Evolutionary conservation across 1,140 invertebrate genomes (phyloP).

Genomic region (Holcopasites calliopsidis): DNA sequence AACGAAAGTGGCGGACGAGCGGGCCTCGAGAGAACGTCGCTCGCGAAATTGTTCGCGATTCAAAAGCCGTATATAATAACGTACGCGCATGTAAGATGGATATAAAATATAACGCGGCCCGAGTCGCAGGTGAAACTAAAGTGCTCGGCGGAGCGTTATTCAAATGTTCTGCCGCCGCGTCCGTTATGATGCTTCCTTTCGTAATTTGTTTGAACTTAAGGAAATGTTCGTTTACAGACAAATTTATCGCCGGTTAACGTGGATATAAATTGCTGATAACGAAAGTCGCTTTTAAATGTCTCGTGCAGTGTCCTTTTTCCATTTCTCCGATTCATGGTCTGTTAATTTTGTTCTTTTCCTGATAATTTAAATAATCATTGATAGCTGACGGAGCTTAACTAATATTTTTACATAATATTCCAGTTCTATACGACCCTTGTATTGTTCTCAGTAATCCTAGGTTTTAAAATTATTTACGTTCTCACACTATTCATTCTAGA

Average conservation of each 20-base stretch:
- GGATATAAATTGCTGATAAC: neutral
- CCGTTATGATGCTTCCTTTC: neutral
- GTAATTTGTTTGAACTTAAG: neutral
- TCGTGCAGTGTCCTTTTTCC: neutral
- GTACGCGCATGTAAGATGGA: neutral
- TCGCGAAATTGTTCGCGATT: neutral
- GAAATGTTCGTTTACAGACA: neutral
- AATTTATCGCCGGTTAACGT: neutral
- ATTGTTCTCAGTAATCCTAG: too few relatives aligned
- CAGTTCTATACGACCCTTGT: too few relatives aligned
- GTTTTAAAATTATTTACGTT: too few relatives aligned
- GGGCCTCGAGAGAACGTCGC: neutral
- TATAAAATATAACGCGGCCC: neutral
- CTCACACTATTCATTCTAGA: neutral
- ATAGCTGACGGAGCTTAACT: too few relatives aligned
- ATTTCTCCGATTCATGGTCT: neutral
- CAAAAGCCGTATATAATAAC: slow-evolving; percentile 2
- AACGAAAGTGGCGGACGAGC: neutral
- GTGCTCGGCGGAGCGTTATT: neutral
- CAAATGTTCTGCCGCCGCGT: neutral
- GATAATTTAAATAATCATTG: neutral
- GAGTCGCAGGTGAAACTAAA: slow-evolving; percentile 6
- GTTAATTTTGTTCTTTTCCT: neutral
- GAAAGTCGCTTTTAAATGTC: neutral
- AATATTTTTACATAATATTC: too few relatives aligned